Evolutionary conservation across 2,113 vertebrate genomes (phyloP).

Genomic region (Pachycephala philippinensis): DNA sequence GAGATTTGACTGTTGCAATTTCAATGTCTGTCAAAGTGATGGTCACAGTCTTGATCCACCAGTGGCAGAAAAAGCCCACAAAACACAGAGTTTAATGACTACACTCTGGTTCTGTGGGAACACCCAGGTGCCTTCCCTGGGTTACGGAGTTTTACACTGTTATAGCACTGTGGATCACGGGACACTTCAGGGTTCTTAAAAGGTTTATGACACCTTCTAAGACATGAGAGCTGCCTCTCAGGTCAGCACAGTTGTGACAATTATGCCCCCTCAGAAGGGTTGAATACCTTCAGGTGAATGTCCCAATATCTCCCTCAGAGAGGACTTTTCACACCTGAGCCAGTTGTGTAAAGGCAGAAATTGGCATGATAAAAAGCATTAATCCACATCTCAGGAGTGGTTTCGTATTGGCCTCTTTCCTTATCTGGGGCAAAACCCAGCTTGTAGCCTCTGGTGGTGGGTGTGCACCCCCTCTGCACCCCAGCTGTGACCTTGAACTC

Average conservation of each 20-base stretch:
- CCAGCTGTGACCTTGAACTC: background rate
- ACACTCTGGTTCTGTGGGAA: background rate
- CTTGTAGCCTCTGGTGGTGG: background rate
- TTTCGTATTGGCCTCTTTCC: background rate
- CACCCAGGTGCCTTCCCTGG: background rate
- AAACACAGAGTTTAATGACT: background rate
- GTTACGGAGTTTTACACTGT: background rate
- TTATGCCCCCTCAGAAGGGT: background rate
- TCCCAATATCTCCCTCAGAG: background rate
- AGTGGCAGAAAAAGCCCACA: background rate
- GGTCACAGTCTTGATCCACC: background rate
- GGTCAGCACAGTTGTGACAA: background rate
- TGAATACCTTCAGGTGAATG: background rate
- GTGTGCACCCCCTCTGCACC: background rate
- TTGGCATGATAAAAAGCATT: background rate
- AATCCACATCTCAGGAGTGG: background rate
- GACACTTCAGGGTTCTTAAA: background rate
- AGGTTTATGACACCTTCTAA: background rate
- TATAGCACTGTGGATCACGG: background rate
- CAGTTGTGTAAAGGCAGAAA: background rate
- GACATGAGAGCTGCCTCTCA: background rate
- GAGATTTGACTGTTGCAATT: background rate
- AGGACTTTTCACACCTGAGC: background rate
- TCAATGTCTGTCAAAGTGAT: background rate
- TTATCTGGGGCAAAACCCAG: background rate